Evolutionary conservation across 2,113 vertebrate genomes (phyloP).

Genomic region (Theristicus caerulescens): DNA sequence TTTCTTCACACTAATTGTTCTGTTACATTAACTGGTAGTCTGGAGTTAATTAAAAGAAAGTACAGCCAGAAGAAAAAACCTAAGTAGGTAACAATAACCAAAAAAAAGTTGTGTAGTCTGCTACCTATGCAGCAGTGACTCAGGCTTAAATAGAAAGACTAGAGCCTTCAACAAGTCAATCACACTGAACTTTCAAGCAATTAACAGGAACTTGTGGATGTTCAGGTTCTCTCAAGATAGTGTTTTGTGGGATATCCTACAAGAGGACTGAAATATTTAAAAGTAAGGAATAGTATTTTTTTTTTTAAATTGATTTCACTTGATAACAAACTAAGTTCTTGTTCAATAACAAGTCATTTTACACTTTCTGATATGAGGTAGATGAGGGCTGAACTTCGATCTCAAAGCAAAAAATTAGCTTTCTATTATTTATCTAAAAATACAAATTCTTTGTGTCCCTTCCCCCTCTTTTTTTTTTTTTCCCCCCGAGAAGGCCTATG

Average conservation of each 20-base stretch:
- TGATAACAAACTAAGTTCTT: neutral
- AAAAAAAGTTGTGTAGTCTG: neutral
- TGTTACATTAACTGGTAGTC: neutral
- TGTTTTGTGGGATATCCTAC: neutral
- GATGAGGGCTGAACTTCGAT: neutral
- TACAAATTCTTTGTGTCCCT: neutral
- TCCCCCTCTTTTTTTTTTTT: neutral
- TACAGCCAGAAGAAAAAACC: neutral
- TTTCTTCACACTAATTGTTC: neutral
- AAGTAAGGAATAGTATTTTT: neutral
- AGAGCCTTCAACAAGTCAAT: neutral
- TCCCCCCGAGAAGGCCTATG: neutral
- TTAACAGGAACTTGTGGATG: neutral
- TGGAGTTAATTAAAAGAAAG: neutral
- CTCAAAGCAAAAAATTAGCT: neutral
- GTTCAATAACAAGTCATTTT: neutral
- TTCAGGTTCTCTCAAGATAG: neutral
- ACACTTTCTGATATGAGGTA: neutral
- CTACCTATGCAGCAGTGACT: neutral
- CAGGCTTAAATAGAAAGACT: neutral
- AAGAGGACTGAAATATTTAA: neutral
- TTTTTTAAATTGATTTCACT: neutral
- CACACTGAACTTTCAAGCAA: neutral
- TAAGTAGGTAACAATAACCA: neutral
- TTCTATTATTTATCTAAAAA: neutral